These are phyloP conservation scores for Merops nubicus DNA, from an alignment of 2,113 vertebrate species.

Conservation along the genomic window DNA sequence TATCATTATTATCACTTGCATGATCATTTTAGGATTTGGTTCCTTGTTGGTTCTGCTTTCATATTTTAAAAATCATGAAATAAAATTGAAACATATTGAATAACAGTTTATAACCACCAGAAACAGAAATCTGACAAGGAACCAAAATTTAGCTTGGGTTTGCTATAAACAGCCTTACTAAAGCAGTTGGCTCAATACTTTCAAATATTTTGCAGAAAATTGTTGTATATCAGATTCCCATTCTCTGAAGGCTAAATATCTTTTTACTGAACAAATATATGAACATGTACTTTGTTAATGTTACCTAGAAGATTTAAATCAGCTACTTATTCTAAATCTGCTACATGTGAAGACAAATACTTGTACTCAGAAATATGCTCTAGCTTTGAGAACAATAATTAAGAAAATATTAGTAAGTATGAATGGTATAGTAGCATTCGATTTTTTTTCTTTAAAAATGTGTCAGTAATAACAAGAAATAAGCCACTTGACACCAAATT, in stretches of 20 bases:
- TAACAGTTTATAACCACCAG: neutral
- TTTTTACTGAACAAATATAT: neutral
- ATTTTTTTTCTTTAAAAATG: neutral
- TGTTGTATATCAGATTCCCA: neutral
- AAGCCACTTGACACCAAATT: neutral
- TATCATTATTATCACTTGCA: rapidly evolving
- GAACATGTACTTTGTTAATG: neutral
- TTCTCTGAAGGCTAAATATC: neutral
- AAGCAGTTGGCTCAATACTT: neutral
- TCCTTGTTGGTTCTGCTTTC: neutral
- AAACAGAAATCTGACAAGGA: neutral
- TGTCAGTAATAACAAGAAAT: neutral
- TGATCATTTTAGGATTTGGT: neutral
- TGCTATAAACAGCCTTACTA: neutral
- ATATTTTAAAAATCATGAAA: neutral
- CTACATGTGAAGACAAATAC: neutral
- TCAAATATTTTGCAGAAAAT: neutral
- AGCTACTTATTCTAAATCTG: neutral
- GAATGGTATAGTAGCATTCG: neutral
- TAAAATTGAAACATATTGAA: neutral
- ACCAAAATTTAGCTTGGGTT: neutral
- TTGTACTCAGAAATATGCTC: neutral
- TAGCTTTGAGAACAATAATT: neutral
- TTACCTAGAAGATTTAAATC: neutral
- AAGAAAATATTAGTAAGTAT: neutral